Conservation (phyloP, 2,888 invertebrate genomes). For the Lysandra coridon region DNA sequence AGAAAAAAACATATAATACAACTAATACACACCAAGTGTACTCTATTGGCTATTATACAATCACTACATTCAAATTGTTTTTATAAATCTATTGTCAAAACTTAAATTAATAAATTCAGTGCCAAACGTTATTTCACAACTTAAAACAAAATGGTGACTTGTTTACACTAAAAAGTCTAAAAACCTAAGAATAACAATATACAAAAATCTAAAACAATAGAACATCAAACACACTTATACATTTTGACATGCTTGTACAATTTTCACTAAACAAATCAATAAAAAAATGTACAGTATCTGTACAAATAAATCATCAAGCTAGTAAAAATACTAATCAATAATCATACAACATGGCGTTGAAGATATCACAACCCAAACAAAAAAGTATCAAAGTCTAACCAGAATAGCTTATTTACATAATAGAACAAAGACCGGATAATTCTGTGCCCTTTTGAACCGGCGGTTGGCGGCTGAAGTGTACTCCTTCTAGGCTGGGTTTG, state of each 20-base stretch:
- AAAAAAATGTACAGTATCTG: not conserved
- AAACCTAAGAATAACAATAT: not conserved
- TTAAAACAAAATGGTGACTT: not conserved
- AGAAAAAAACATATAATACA: not conserved
- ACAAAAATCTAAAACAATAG: not conserved
- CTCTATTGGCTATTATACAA: not conserved
- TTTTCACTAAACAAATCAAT: not conserved
- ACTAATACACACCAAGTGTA: not conserved
- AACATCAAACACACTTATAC: not conserved
- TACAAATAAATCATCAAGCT: not conserved
- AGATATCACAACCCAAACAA: not conserved
- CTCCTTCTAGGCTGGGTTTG: constrained; percentile 84
- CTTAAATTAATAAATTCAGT: constrained; percentile 18
- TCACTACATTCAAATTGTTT: not conserved
- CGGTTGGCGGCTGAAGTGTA: constrained; percentile 85
- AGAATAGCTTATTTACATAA: constrained; percentile 82
- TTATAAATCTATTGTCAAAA: not conserved
- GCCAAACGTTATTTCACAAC: constrained; percentile 18
- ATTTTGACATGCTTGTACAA: not conserved
- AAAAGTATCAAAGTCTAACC: not conserved
- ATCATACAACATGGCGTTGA: not conserved
- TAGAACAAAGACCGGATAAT: constrained; percentile 91
- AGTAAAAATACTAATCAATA: not conserved
- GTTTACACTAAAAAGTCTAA: not conserved
- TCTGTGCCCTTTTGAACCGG: constrained; percentile 88